phyloP scores from a whole-genome alignment of 2,113 vertebrate genomes.

The Peromyscus polionotus region DNA sequence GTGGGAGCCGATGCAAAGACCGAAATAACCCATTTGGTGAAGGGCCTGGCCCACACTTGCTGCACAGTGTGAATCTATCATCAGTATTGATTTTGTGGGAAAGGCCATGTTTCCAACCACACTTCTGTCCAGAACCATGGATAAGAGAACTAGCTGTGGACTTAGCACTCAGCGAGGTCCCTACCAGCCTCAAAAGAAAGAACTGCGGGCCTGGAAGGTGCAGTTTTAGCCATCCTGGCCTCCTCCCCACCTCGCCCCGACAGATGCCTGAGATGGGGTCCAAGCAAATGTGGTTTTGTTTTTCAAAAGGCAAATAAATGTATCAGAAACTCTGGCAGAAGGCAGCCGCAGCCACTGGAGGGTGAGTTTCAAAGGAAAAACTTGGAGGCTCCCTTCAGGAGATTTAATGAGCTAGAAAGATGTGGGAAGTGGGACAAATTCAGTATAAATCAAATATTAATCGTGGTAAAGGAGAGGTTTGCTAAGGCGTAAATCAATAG shows the following conservation, averaged over 20 bases:
- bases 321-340: background rate
- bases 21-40: accelerated
- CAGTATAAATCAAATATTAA: background rate
- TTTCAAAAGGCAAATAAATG: background rate
- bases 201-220: background rate
- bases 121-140: background rate
- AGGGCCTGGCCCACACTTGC: background rate
- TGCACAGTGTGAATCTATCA: background rate
- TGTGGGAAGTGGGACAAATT: background rate
- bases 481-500: constrained; percentile 47
- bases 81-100: accelerated
- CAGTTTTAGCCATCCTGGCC: background rate
- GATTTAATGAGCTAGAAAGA: background rate
- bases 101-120: background rate
- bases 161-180: accelerated
- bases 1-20: background rate
- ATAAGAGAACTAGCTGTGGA: accelerated
- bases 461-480: background rate
- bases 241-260: background rate
- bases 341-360: accelerated
- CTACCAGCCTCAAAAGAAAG: too few relatives aligned
- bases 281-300: background rate
- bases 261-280: accelerated
- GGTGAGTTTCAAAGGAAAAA: background rate
- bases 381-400: background rate